phyloP scores from a whole-genome alignment of 2,888 invertebrate species.

The Synergus japonicus region DNA sequence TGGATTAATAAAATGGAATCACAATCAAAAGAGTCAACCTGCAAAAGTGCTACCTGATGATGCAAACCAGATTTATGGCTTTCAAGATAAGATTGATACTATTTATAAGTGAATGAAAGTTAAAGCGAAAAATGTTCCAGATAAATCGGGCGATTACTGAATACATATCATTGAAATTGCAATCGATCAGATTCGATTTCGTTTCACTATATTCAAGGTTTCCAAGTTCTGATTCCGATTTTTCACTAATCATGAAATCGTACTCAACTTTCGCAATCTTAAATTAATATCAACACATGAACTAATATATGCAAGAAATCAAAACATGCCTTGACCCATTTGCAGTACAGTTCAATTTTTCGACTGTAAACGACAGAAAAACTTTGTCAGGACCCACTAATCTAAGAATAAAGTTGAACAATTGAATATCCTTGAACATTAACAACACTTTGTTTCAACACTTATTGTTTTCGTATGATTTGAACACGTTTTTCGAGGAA shows the following conservation, averaged over 20 bases:
- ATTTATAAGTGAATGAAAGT: too few relatives aligned
- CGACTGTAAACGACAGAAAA: background rate
- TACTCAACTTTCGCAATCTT: background rate
- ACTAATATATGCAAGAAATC: background rate
- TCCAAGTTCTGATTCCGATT: slow-evolving; percentile 1
- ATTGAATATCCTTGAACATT: background rate
- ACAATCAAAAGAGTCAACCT: background rate
- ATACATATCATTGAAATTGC: background rate
- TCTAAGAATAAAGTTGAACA: background rate
- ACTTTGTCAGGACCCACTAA: background rate
- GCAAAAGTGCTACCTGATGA: background rate
- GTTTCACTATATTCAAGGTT: slow-evolving; percentile 13
- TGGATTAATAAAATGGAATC: background rate
- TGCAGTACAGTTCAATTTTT: background rate
- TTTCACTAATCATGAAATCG: background rate
- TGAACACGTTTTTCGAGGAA: background rate
- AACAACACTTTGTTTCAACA: background rate
- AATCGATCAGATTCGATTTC: slow-evolving; percentile 6
- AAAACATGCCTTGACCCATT: background rate
- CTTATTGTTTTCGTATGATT: background rate
- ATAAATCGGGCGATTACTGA: background rate
- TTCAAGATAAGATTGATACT: background rate
- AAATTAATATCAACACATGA: background rate
- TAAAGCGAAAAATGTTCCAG: too few relatives aligned
- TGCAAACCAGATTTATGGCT: background rate